Evolutionary conservation across 2,888 invertebrate genomes (phyloP).

Genomic region (Stomorhina lunata): DNA sequence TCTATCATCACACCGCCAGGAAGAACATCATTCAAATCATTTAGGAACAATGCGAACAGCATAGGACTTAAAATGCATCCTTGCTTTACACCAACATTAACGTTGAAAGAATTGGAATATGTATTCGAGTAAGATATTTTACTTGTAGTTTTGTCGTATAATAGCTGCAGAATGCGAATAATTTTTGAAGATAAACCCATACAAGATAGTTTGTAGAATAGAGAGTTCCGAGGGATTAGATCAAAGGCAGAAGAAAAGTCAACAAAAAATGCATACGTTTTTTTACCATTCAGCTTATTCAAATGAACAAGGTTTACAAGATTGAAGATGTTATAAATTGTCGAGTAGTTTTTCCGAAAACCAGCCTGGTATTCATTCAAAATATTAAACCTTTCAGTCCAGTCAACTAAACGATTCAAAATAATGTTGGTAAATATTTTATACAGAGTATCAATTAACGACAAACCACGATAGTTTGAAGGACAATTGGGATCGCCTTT

Average conservation of each 20-base stretch:
- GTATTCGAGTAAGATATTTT: background rate
- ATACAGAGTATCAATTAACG: background rate
- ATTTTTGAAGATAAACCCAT: conserved; percentile 35
- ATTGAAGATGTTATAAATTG: background rate
- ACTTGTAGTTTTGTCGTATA: background rate
- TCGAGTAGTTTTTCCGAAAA: background rate
- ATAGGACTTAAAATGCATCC: conserved; percentile 33
- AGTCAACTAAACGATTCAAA: background rate
- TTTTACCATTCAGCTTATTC: conserved; percentile 6
- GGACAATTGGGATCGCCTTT: background rate
- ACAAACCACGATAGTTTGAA: background rate
- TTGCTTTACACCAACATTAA: conserved; percentile 24
- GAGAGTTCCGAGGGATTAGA: background rate
- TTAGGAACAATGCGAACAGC: conserved; percentile 23
- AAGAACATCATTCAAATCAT: conserved; percentile 7
- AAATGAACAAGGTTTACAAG: background rate
- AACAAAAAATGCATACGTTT: conserved; percentile 42
- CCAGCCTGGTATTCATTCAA: background rate
- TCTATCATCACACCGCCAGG: background rate
- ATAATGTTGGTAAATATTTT: background rate
- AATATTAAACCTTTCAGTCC: background rate
- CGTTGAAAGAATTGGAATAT: conserved; percentile 14
- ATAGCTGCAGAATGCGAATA: background rate
- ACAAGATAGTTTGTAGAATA: conserved; percentile 21
- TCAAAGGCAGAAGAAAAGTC: conserved; percentile 30